Conservation (phyloP, 1,140 invertebrate species). For the Drosophila elegans region DNA sequence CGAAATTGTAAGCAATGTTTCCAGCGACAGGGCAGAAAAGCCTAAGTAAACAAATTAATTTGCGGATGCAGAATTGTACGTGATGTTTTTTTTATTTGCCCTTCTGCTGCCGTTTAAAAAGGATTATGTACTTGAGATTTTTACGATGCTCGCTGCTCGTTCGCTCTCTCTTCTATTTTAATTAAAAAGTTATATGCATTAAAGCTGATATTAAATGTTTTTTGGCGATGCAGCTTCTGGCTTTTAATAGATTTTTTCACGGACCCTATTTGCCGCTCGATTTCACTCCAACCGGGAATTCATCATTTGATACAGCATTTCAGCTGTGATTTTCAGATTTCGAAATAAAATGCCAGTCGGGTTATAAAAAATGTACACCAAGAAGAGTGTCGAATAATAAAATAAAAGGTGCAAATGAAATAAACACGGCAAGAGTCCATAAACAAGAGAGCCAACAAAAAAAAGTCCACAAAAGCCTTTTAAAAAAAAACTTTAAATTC, state of each 20-base stretch:
- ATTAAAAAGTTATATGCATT: slow-evolving; percentile 70
- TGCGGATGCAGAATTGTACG: slow-evolving; percentile 42
- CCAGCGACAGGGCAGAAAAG: slow-evolving; percentile 15
- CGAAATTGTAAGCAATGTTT: slow-evolving; percentile 39
- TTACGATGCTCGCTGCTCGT: slow-evolving; percentile 15
- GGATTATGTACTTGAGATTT: slow-evolving; percentile 69
- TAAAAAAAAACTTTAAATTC: slow-evolving; percentile 14
- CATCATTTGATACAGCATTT: slow-evolving; percentile 50
- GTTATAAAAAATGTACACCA: slow-evolving; percentile 62
- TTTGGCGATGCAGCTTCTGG: background rate
- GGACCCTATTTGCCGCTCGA: slow-evolving; percentile 5
- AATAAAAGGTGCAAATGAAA: slow-evolving; percentile 36
- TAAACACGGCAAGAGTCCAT: slow-evolving; percentile 26
- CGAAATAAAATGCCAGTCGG: slow-evolving; percentile 37
- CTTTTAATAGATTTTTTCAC: slow-evolving; percentile 42
- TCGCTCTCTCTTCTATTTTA: slow-evolving; percentile 47
- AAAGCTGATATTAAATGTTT: slow-evolving; percentile 49
- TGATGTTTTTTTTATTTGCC: slow-evolving; percentile 20
- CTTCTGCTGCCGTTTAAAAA: slow-evolving; percentile 51
- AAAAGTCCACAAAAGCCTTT: background rate
- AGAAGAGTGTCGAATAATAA: slow-evolving; percentile 38
- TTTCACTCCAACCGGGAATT: slow-evolving; percentile 40
- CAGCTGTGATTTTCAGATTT: slow-evolving; percentile 65
- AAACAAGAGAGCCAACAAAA: slow-evolving; percentile 13
- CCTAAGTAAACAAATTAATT: slow-evolving; percentile 81